phyloP scores from a whole-genome alignment of 2,797 vertebrate genomes.

The Gymnodraco acuticeps region DNA sequence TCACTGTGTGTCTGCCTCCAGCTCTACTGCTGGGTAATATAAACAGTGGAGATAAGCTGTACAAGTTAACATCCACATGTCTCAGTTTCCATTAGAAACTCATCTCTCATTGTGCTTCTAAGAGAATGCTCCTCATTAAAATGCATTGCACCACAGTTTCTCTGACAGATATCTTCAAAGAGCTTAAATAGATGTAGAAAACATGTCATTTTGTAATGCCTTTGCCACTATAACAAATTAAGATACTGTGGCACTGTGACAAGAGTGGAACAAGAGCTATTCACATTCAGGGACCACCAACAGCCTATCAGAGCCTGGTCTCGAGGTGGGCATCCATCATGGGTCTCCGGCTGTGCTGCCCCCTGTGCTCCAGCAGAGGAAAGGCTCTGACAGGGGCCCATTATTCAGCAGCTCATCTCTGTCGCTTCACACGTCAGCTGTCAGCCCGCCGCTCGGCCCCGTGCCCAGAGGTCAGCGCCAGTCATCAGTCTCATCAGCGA shows the following conservation, averaged over 20 bases:
- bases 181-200: slow-evolving; percentile 57
- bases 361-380: slow-evolving; percentile 42
- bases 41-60: slow-evolving; percentile 61
- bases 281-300: slow-evolving; percentile 64
- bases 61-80: slow-evolving; percentile 62
- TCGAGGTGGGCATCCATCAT: slow-evolving; percentile 69
- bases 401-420: slow-evolving; percentile 73
- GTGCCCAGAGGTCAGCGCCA: slow-evolving; percentile 35
- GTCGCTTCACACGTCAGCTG: slow-evolving; percentile 64
- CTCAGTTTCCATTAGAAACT: slow-evolving; percentile 62
- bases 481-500: slow-evolving; percentile 58
- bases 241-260: slow-evolving; percentile 53
- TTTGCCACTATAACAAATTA: slow-evolving; percentile 30
- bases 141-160: slow-evolving; percentile 62
- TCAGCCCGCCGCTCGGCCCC: slow-evolving; percentile 44
- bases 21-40: slow-evolving; percentile 49
- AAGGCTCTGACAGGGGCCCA: slow-evolving; percentile 61
- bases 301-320: slow-evolving; percentile 54
- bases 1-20: slow-evolving; percentile 31
- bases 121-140: slow-evolving; percentile 66
- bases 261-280: slow-evolving; percentile 50
- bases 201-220: slow-evolving; percentile 46
- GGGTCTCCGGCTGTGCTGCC: slow-evolving; percentile 18
- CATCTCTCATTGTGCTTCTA: slow-evolving; percentile 53
- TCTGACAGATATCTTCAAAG: slow-evolving; percentile 47